Percentiles rank a stretch among this genome's conserved stretches.
Evolutionary conservation across 2,888 invertebrate species (phyloP).

Genomic region (Himalopsyche tibetana): DNA sequence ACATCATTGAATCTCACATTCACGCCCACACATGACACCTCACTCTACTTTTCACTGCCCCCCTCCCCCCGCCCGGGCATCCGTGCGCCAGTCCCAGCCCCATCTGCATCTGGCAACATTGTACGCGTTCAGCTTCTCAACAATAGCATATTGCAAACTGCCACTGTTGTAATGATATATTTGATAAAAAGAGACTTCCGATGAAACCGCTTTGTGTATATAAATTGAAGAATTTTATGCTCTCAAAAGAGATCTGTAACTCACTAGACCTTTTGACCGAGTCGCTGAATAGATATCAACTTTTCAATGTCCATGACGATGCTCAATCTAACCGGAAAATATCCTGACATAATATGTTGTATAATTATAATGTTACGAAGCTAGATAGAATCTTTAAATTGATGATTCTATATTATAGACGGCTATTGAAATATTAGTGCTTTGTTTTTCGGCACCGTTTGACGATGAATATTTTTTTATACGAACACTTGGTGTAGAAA

Average conservation of each 20-base stretch:
- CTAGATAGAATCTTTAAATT: not conserved
- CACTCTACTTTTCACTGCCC: constrained; percentile 21
- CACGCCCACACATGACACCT: constrained; percentile 44
- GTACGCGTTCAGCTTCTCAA: not conserved
- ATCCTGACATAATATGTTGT: constrained; percentile 8
- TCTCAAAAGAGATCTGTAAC: too few relatives aligned
- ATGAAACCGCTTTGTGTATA: too few relatives aligned
- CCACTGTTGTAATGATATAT: too few relatives aligned
- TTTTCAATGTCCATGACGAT: constrained; percentile 12
- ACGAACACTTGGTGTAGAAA: constrained; percentile 3
- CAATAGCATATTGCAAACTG: not conserved
- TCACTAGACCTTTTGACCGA: constrained; percentile 20
- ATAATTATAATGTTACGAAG: not conserved
- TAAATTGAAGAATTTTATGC: too few relatives aligned
- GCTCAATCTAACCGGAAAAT: constrained; percentile 18
- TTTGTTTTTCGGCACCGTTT: constrained; percentile 6
- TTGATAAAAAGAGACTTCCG: too few relatives aligned
- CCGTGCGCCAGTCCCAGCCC: not conserved
- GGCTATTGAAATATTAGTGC: constrained; percentile 40
- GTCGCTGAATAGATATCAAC: not conserved
- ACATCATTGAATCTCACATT: constrained; percentile 60
- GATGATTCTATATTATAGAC: not conserved
- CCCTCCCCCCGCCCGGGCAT: not conserved
- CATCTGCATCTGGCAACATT: constrained; percentile 29
- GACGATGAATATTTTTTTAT: constrained; percentile 22